Evolutionary conservation across 1,140 invertebrate species (phyloP).

Genomic region (Neodiprion lecontei): DNA sequence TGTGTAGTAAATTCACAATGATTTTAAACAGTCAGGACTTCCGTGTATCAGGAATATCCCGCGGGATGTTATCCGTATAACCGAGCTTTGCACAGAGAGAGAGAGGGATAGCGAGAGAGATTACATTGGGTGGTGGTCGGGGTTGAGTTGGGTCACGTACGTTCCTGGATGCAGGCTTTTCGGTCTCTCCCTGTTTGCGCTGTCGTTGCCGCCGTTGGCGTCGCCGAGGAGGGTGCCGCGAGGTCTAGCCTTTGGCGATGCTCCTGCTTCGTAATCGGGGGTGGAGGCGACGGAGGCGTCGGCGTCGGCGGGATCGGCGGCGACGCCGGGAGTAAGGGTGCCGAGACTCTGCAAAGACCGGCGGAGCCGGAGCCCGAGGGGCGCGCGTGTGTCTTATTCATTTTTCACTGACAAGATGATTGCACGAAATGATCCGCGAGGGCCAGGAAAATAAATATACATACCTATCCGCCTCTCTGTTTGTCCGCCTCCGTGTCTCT

Average conservation of each 20-base stretch:
- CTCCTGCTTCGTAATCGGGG: constrained; percentile 6
- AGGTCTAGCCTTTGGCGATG: constrained; percentile 1
- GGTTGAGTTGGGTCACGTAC: not conserved
- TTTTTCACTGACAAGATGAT: constrained; percentile 7
- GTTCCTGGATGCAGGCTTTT: not conserved
- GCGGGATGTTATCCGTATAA: too few relatives aligned
- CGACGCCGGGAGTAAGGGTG: not conserved
- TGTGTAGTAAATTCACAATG: too few relatives aligned
- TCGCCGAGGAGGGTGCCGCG: constrained; percentile 2
- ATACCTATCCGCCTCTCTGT: too few relatives aligned
- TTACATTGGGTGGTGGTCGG: too few relatives aligned
- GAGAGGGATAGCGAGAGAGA: too few relatives aligned
- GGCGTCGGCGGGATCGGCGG: not conserved
- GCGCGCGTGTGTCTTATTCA: not conserved
- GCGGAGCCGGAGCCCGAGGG: not conserved
- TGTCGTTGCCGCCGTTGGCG: constrained; percentile 6
- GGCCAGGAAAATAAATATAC: too few relatives aligned
- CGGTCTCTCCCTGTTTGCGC: not conserved
- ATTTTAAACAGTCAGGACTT: too few relatives aligned
- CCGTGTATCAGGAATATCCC: too few relatives aligned
- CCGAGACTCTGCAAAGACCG: not conserved
- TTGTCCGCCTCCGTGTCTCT: too few relatives aligned
- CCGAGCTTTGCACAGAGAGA: too few relatives aligned
- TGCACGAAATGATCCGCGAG: not conserved
- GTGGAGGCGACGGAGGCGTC: not conserved